phyloP scores from a whole-genome alignment of 2,113 vertebrate genomes.

The Nycticorax nycticorax region DNA sequence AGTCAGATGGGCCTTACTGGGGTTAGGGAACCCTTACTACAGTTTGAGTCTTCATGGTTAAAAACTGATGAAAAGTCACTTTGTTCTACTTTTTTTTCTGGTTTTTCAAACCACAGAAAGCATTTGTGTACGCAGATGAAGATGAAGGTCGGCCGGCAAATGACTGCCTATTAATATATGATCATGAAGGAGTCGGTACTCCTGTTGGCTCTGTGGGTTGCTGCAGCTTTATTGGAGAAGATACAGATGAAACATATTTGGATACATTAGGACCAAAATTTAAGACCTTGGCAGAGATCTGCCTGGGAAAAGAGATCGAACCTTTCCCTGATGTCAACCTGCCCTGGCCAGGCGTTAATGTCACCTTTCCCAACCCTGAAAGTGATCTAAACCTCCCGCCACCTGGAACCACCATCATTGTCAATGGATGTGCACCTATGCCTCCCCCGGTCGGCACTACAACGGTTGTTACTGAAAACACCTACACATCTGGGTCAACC shows the following conservation, averaged over 20 bases:
- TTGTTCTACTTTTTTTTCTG: background rate
- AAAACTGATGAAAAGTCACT: background rate
- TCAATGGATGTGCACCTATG: slow-evolving; percentile 67
- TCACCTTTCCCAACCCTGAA: slow-evolving; percentile 60
- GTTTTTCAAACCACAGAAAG: slow-evolving; percentile 81
- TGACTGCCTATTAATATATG: slow-evolving; percentile 79
- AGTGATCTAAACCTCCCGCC: slow-evolving; percentile 68
- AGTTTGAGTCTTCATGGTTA: background rate
- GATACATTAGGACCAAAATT: slow-evolving; percentile 90
- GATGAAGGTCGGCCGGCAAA: slow-evolving; percentile 74
- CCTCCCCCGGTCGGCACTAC: slow-evolving; percentile 43
- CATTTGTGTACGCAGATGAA: slow-evolving; percentile 73
- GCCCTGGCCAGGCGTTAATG: slow-evolving; percentile 58
- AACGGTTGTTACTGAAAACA: slow-evolving; percentile 62
- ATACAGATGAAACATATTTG: slow-evolving; percentile 84
- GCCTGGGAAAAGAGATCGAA: slow-evolving; percentile 78
- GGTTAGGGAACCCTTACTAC: background rate
- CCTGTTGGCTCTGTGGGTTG: slow-evolving; percentile 87
- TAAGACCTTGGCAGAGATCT: slow-evolving; percentile 90
- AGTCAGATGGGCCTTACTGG: background rate
- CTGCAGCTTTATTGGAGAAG: slow-evolving; percentile 87
- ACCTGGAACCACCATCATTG: slow-evolving; percentile 73
- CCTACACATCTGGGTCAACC: slow-evolving; percentile 56
- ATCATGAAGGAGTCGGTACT: slow-evolving; percentile 83
- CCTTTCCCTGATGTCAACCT: slow-evolving; percentile 71